phyloP scores from a whole-genome alignment of 2,797 vertebrate genomes.

The Intellagama lesueurii region DNA sequence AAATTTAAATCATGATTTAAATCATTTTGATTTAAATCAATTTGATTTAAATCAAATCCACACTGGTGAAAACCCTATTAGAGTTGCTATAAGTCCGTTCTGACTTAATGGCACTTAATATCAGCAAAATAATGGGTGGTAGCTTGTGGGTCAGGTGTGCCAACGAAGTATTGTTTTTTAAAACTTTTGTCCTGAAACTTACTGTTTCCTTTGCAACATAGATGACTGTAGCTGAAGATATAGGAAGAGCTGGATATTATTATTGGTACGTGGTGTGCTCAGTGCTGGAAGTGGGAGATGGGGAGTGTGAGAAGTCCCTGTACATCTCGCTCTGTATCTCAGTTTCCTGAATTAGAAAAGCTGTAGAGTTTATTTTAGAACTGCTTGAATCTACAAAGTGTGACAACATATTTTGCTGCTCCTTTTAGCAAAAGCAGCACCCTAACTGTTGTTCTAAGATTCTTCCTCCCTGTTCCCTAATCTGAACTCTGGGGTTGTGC shows the following conservation, averaged over 20 bases:
- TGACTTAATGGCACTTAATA: no score
- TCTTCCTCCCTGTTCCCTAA: not conserved
- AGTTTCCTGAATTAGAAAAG: constrained; percentile 21
- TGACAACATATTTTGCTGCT: constrained; percentile 5
- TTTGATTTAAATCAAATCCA: no score
- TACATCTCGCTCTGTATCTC: constrained; percentile 7
- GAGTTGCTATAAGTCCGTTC: no score
- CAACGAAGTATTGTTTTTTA: no score
- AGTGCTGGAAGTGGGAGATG: not conserved
- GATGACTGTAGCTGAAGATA: not conserved
- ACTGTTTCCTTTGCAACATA: not conserved
- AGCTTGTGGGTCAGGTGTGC: not conserved
- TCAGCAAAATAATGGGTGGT: not conserved
- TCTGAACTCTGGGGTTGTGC: not conserved
- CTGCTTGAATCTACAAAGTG: not conserved
- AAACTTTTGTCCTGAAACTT: not conserved
- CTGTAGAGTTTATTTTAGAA: not conserved
- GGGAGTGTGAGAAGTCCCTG: not conserved
- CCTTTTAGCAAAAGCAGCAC: not conserved
- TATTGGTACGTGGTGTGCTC: not conserved
- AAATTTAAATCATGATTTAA: no score
- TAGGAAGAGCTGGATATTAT: not conserved
- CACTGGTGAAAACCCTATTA: no score
- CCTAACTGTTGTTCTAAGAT: not conserved
- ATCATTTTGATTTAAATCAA: no score